A percentile compares a stretch with the other conserved stretches of the same genome.
Conservation (phyloP, 2,888 invertebrate species). For the Lypha dubia region DNA sequence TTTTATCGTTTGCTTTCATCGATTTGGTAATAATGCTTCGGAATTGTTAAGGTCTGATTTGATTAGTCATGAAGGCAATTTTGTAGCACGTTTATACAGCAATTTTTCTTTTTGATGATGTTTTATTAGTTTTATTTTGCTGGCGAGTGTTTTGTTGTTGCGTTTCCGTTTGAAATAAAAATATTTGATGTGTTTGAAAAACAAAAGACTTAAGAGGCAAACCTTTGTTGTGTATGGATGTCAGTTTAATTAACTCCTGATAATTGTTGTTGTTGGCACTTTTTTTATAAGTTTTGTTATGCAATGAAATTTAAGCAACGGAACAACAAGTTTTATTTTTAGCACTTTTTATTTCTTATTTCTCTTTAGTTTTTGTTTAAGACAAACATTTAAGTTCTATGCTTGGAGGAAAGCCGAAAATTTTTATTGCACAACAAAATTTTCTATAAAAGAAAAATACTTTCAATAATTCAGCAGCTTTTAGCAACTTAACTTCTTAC, state of each 20-base stretch:
- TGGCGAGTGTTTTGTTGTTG: background rate
- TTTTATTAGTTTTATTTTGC: background rate
- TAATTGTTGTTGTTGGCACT: background rate
- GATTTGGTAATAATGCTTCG: conserved; percentile 59
- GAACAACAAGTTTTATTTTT: background rate
- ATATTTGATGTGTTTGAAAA: background rate
- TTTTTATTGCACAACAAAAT: too few species aligned
- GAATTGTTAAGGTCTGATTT: background rate
- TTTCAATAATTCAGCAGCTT: too few species aligned
- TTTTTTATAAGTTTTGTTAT: background rate
- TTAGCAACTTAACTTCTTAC: too few species aligned
- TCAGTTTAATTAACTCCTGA: background rate
- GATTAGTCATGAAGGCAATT: conserved; percentile 37
- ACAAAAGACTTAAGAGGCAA: conserved; percentile 47
- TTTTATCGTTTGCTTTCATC: conserved; percentile 46
- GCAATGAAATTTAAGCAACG: background rate
- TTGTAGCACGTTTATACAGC: background rate
- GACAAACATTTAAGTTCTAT: too few species aligned
- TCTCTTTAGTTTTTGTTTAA: background rate
- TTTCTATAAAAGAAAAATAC: too few species aligned
- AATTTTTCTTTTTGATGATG: background rate
- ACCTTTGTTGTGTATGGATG: background rate
- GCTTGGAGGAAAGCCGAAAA: too few species aligned
- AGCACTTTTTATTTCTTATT: background rate
- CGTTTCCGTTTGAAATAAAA: background rate